Percentiles rank a stretch among this genome's conserved stretches.
phyloP scores from a whole-genome alignment of 1,140 invertebrate genomes.

The Phortica variegata region DNA sequence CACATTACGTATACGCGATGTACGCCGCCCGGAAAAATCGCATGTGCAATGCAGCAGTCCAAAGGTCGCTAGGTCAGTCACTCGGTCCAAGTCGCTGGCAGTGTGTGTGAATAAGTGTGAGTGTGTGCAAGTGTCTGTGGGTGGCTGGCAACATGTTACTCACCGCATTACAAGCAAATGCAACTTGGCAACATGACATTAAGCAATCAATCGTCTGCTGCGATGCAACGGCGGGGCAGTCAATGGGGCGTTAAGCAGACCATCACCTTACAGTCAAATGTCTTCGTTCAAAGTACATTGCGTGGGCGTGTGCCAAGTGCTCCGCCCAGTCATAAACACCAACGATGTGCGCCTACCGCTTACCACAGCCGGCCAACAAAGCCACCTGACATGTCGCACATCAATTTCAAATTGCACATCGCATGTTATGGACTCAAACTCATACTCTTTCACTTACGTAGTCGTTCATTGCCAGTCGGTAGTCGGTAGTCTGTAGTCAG shows the following conservation, averaged over 20 bases:
- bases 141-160: not conserved
- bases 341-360: not conserved
- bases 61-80: no score
- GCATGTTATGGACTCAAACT: slow-evolving; percentile 13
- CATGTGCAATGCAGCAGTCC: no score
- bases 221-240: no score
- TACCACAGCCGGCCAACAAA: not conserved
- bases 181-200: slow-evolving; percentile 2
- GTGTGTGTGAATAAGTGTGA: no score
- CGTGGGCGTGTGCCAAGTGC: no score
- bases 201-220: slow-evolving; percentile 14
- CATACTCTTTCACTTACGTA: not conserved
- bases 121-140: not conserved
- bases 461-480: not conserved
- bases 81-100: no score
- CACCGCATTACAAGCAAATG: slow-evolving; percentile 12
- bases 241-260: no score
- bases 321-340: no score
- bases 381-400: slow-evolving; percentile 8
- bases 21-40: no score
- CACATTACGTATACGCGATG: no score
- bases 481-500: not conserved
- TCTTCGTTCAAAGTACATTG: no score
- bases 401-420: slow-evolving; percentile 38
- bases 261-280: no score